Conservation (phyloP, 2,888 invertebrate species). For the Syrista parreyssii region DNA sequence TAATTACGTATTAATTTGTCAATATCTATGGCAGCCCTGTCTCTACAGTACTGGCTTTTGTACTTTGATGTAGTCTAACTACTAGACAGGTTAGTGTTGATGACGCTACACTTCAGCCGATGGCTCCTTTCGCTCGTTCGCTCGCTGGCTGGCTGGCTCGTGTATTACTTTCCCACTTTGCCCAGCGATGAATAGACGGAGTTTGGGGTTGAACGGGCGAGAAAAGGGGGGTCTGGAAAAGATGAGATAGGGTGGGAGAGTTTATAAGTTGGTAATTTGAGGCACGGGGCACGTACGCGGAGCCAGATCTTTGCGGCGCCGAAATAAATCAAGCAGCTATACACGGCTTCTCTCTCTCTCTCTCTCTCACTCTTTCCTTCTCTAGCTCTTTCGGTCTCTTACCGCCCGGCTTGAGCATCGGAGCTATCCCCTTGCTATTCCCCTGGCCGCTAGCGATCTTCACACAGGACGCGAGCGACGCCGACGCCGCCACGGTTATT, state of each 20-base stretch:
- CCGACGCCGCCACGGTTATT: slow-evolving; percentile 52
- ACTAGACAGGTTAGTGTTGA: neutral
- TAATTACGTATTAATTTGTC: neutral
- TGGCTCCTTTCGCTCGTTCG: neutral
- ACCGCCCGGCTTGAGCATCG: neutral
- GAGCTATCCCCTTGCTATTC: neutral
- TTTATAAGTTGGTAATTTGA: slow-evolving; percentile 67
- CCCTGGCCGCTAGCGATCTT: slow-evolving; percentile 36
- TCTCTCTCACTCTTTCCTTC: neutral
- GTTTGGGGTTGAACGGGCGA: slow-evolving; percentile 26
- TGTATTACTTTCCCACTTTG: slow-evolving; percentile 22
- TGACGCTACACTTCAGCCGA: neutral
- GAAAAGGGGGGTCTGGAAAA: neutral
- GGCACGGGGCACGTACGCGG: slow-evolving; percentile 63
- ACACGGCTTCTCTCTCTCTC: slow-evolving; percentile 11
- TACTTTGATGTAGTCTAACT: neutral
- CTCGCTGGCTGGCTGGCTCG: slow-evolving; percentile 2
- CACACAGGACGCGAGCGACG: slow-evolving; percentile 19
- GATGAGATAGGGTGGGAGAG: slow-evolving; percentile 42
- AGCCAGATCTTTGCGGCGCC: slow-evolving; percentile 64
- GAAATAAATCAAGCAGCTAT: slow-evolving; percentile 65
- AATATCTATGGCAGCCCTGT: neutral
- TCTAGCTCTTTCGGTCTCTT: neutral
- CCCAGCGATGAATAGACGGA: slow-evolving; percentile 28
- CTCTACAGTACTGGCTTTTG: neutral